Base-by-base conservation (phyloP, 2,113 vertebrate genomes). In the Cettia cetti region DNA sequence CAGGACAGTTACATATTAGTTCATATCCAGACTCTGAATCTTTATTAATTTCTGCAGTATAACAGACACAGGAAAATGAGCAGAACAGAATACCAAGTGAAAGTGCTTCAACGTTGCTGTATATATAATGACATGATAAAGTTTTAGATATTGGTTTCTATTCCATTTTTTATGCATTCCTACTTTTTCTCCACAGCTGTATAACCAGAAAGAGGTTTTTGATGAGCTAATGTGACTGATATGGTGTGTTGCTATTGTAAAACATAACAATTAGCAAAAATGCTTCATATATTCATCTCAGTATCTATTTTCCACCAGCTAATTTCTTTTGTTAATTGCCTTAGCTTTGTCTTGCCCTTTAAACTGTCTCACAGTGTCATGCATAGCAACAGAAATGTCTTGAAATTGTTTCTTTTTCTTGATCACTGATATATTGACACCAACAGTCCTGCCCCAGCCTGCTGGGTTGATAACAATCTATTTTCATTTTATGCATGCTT, bases 1-100 rank as follows among this genome's bases (percentile, higher is more conserved):
- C 40, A 42, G 40, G 40, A 90, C 70, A 91, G 47, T 88, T 77
- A 88, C 23, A 3, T 61, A 94, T 91, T 91, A 95, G 63, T 88
- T 85, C 71, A 70, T 75, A 72, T 63, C 54, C 80, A 82, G 39
- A 21, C 70, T 77, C 76, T 77, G 82, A 94, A 90, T 96, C 54
- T 84, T 95, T 93, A 92, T 95, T 91, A 95, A 94, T 94, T 90
- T 94, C 56, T 94, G 52, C 75, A 44, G 30, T 27, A 26, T 82
- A 92, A 88, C 45, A 82, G 66, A 88, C 57, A 82, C 13, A 70
- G 24, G 77, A 91, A 70, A 92, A 92, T 63, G 71, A 90, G n/a
- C 33, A 86, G 54, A 76, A 33, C 23, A 80, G 70, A 89, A 90
- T 82, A 82, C 10, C 50, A 86, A 90, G 45, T n/a, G 45, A 82